phyloP scores from a whole-genome alignment of 2,888 invertebrate genomes.

The Andrena fulva region DNA sequence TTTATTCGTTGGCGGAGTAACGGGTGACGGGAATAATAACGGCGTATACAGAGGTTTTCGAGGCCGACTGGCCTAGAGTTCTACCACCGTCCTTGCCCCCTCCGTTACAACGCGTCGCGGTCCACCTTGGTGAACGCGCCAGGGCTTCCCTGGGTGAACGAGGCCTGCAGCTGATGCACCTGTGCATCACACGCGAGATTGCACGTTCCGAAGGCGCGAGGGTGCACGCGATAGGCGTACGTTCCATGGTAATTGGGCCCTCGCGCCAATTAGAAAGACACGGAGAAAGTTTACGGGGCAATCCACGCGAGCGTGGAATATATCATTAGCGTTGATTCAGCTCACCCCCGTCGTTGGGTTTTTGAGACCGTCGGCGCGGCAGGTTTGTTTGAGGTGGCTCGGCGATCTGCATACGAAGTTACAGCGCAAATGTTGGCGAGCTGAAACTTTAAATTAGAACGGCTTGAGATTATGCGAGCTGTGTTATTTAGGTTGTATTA shows the following conservation, averaged over 20 bases:
- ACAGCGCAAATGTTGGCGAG: background rate
- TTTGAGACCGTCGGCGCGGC: background rate
- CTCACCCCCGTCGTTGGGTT: slow-evolving; percentile 2
- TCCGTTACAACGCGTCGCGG: slow-evolving; percentile 44
- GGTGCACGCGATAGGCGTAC: slow-evolving; percentile 5
- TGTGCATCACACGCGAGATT: slow-evolving; percentile 53
- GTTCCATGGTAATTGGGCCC: slow-evolving; percentile 33
- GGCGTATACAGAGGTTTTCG: slow-evolving; percentile 77
- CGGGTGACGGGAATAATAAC: slow-evolving; percentile 80
- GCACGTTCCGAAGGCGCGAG: slow-evolving; percentile 23
- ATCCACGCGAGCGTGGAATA: slow-evolving; percentile 11
- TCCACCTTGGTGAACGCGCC: background rate
- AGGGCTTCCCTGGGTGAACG: slow-evolving; percentile 22
- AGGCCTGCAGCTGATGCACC: slow-evolving; percentile 54
- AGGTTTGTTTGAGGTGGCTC: slow-evolving; percentile 1
- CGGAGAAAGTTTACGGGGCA: slow-evolving; percentile 32
- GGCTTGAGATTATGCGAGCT: too few relatives aligned
- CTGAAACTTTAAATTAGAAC: too few relatives aligned
- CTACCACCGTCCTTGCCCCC: slow-evolving; percentile 56
- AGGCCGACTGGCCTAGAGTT: slow-evolving; percentile 77
- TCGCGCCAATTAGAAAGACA: slow-evolving; percentile 43
- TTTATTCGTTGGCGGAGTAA: slow-evolving; percentile 71
- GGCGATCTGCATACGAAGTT: background rate
- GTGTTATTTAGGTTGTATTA: too few relatives aligned
- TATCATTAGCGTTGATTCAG: slow-evolving; percentile 32